These are phyloP conservation scores for Alviniconcha marisindica DNA, from an alignment of 1,140 invertebrate species.

Conservation along the genomic window DNA sequence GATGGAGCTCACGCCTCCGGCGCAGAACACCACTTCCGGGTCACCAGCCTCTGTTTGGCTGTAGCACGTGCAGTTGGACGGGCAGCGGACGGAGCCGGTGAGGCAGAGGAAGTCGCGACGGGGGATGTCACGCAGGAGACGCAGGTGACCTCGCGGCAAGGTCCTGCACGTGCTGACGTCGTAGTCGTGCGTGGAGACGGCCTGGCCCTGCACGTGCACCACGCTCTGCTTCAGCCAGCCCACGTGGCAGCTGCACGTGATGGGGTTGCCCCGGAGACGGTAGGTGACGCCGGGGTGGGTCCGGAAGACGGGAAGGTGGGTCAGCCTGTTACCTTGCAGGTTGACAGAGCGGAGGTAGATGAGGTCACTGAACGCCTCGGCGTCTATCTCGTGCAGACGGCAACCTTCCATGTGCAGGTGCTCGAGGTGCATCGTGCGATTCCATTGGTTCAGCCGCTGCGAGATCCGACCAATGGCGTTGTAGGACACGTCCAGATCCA, in stretches of 20 bases:
- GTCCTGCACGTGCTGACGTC: conserved; percentile 14
- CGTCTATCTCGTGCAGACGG: neutral
- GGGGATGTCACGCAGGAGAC: neutral
- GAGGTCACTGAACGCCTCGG: conserved; percentile 18
- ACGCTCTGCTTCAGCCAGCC: conserved; percentile 2
- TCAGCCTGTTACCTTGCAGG: conserved; percentile 22
- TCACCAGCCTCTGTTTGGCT: conserved; percentile 18
- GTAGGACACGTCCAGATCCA: conserved; percentile 19
- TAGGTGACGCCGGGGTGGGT: conserved; percentile 19
- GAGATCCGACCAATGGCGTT: conserved; percentile 29
- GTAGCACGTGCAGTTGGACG: conserved; percentile 26
- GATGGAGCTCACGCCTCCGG: neutral
- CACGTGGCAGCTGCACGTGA: conserved; percentile 32
- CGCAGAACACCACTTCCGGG: conserved; percentile 31
- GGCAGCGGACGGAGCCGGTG: neutral
- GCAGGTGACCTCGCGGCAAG: neutral
- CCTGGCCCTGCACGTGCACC: neutral
- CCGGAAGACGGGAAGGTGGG: neutral
- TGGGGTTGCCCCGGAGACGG: conserved; percentile 24
- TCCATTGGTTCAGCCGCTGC: conserved; percentile 30
- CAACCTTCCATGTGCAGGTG: conserved; percentile 17
- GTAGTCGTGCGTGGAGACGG: conserved; percentile 25
- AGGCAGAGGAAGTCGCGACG: conserved; percentile 23
- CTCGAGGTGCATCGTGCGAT: conserved; percentile 32
- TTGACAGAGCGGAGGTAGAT: conserved; percentile 35